Percentiles rank a stretch among this genome's conserved stretches.
These are phyloP conservation scores for Sorex fumeus DNA, from an alignment of 2,113 vertebrate genomes.

Conservation along the genomic window DNA sequence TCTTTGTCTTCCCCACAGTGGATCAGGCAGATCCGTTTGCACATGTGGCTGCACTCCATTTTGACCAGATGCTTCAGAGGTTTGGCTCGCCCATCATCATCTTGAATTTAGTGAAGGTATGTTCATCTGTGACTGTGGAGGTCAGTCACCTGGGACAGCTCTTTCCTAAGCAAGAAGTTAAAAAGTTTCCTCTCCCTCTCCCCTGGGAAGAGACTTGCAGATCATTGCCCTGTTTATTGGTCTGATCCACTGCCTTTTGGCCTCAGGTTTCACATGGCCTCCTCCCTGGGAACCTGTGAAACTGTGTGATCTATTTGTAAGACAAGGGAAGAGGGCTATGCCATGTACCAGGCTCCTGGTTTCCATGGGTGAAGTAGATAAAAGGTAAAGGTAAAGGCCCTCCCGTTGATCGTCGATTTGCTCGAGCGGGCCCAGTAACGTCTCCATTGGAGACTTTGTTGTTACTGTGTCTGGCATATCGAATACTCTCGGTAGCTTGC, in stretches of 20 bases:
- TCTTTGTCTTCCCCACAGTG: conserved; percentile 89
- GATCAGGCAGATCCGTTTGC: conserved; percentile 99
- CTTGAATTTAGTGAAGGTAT: conserved; percentile 98
- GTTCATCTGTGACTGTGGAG: background rate
- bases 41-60: conserved; percentile 96
- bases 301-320: background rate
- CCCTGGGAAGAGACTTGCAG: background rate
- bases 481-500: too few species aligned
- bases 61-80: conserved; percentile 99
- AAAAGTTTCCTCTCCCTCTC: background rate
- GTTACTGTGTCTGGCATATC: too few species aligned
- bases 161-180: background rate
- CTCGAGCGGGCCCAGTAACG: too few species aligned
- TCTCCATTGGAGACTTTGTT: too few species aligned
- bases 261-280: background rate
- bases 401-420: too few species aligned
- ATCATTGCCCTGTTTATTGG: background rate
- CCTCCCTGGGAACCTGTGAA: background rate
- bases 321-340: background rate
- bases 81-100: conserved; percentile 99
- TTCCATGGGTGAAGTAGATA: background rate
- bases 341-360: background rate
- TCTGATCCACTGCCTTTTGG: background rate
- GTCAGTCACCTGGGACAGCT: too few species aligned
- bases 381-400: too few species aligned